Base-by-base conservation (phyloP, 2,888 invertebrate genomes). In the Drymonia ruficornis region DNA sequence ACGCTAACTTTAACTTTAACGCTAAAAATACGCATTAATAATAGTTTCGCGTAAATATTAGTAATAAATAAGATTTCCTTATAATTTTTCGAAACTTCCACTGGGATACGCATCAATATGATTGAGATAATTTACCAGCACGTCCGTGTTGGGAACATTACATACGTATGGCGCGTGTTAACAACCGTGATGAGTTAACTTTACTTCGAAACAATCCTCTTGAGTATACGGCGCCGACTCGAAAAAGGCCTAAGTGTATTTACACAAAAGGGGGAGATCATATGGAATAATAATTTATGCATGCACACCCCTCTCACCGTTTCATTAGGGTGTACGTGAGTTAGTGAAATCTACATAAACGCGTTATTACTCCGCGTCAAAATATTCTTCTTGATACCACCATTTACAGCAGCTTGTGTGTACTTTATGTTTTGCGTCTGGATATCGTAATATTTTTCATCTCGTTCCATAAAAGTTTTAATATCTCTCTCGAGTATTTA, bases 271-370 rank as follows among this genome's bases (percentile, higher is more conserved):
- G 68, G 68, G 68, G 65, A 77, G 74, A 78, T 80, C 73, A 77
- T 80, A 79, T 74, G 75, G 67, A 75, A 81, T 80, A 79, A 85
- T 86, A 83, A 86, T 83, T 83, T 86, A 83, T 84, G 77, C 80
- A 71, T 76, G 75, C 69, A 67, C 70, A 72, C 78, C 76, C 67
- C 79, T 77, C 84, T 86, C 78, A 78, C 72, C 75, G 80, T 86
- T 87, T 87, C 87, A 87, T 87, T 84, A 85, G 70, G 72, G 73
- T 68, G 74, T 75, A 71, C 72, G 75, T 74, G 75, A 87, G 85
- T 87, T 83, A 83, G 84, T 82, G 76, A 79, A 85, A 85, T 86
- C 76, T 86, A 79, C 85, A 87, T 87, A 87, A 87, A 82, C 74
- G 79, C 73, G 78, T 85, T 87, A 87, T 81, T 80, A 80, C 74